Conservation (phyloP, 2,797 vertebrate species). For the Dallia pectoralis region DNA sequence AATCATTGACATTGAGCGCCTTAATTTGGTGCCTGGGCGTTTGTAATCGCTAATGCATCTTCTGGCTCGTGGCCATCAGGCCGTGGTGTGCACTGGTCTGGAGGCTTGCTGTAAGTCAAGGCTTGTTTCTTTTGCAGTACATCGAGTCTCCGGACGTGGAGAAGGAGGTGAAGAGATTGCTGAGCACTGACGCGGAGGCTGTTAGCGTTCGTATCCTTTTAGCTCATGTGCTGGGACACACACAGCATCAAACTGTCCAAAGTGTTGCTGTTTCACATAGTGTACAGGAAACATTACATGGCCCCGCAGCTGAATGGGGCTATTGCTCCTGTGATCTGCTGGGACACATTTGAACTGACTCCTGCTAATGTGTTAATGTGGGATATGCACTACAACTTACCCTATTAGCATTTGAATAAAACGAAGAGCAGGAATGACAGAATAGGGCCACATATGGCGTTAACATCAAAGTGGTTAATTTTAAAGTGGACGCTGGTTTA, state of each 20-base stretch:
- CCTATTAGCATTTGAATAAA: conserved; percentile 53
- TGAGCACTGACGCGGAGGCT: conserved; percentile 92
- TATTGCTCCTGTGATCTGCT: neutral
- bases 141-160: conserved; percentile 92
- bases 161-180: conserved; percentile 92
- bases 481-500: neutral
- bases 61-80: conserved; percentile 66
- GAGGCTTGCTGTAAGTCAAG: conserved; percentile 11
- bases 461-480: neutral
- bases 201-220: conserved; percentile 93
- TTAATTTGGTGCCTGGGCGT: conserved; percentile 71
- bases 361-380: conserved; percentile 24
- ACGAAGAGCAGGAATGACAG: conserved; percentile 31
- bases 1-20: conserved; percentile 60
- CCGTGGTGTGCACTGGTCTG: neutral
- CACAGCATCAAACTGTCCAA: neutral
- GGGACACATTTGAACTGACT: conserved; percentile 42
- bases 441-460: conserved; percentile 46
- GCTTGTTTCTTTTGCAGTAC: conserved; percentile 69
- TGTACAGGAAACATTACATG: neutral
- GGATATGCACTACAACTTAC: conserved; percentile 32
- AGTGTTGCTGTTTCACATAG: neutral
- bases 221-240: conserved; percentile 1
- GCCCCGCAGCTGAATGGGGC: neutral
- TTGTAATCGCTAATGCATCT: conserved; percentile 76